These are phyloP conservation scores for Tauraco erythrolophus DNA, from an alignment of 2,113 vertebrate species.

Conservation along the genomic window DNA sequence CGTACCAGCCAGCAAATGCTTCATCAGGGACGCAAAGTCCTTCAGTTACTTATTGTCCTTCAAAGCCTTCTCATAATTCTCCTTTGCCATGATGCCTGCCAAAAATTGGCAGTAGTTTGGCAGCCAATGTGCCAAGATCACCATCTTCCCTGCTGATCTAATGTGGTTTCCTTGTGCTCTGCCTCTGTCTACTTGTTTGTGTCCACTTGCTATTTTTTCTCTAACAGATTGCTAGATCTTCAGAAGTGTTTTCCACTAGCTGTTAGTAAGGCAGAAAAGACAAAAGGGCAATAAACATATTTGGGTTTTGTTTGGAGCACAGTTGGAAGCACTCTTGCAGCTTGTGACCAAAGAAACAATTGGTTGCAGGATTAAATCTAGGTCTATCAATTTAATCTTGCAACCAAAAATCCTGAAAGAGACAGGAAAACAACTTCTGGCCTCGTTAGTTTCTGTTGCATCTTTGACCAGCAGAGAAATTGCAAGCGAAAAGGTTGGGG, in stretches of 20 bases:
- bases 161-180: not conserved
- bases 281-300: not conserved
- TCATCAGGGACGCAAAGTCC: not conserved
- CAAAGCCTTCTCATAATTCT: not conserved
- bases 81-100: not conserved
- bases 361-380: not conserved
- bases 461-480: not conserved
- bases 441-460: not conserved
- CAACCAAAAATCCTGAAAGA: not conserved
- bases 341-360: not conserved
- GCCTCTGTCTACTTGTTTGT: not conserved
- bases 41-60: not conserved
- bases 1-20: not conserved
- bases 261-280: not conserved
- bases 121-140: not conserved
- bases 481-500: not conserved
- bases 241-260: not conserved
- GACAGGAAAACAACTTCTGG: not conserved
- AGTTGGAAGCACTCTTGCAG: not conserved
- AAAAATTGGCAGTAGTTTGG: not conserved
- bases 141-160: not conserved
- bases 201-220: not conserved
- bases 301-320: not conserved
- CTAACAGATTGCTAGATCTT: not conserved
- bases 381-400: not conserved